A percentile compares a stretch with the other conserved stretches of the same genome.
Conservation (phyloP, 2,888 invertebrate species). For the Cephus pulcher region DNA sequence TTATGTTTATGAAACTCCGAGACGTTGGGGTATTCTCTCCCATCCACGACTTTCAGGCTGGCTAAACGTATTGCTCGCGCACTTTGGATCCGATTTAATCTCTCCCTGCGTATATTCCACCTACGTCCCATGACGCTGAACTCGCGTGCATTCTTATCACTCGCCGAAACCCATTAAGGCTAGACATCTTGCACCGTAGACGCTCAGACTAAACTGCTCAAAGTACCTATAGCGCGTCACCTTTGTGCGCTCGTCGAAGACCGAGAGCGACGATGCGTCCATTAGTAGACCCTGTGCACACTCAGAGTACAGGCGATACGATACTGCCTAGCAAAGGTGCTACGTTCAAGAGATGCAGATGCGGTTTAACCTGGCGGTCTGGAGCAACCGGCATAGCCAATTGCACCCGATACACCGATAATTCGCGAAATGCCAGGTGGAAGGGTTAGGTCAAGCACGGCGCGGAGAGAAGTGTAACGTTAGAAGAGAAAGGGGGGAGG, state of each 20-base stretch:
- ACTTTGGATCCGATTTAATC: slow-evolving; percentile 49
- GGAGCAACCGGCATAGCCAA: slow-evolving; percentile 20
- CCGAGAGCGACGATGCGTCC: neutral
- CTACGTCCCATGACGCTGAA: neutral
- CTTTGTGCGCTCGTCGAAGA: neutral
- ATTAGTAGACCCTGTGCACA: neutral
- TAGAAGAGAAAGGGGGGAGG: neutral
- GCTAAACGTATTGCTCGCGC: slow-evolving; percentile 40
- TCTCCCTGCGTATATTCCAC: slow-evolving; percentile 2
- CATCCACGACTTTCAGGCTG: slow-evolving; percentile 17
- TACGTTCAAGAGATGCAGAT: neutral
- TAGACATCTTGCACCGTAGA: neutral
- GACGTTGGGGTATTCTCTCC: slow-evolving; percentile 3
- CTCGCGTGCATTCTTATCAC: neutral
- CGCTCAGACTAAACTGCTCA: neutral
- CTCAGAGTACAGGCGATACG: neutral
- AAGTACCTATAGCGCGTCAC: neutral
- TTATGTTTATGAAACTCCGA: slow-evolving; percentile 67
- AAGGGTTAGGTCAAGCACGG: neutral
- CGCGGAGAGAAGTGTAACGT: neutral
- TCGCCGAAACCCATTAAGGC: neutral
- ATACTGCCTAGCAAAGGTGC: neutral
- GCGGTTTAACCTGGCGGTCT: neutral
- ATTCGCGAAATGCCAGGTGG: slow-evolving; percentile 36
- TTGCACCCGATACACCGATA: slow-evolving; percentile 39